Evolutionary conservation across 1,140 invertebrate genomes (phyloP).

Genomic region (Agrilus planipennis): DNA sequence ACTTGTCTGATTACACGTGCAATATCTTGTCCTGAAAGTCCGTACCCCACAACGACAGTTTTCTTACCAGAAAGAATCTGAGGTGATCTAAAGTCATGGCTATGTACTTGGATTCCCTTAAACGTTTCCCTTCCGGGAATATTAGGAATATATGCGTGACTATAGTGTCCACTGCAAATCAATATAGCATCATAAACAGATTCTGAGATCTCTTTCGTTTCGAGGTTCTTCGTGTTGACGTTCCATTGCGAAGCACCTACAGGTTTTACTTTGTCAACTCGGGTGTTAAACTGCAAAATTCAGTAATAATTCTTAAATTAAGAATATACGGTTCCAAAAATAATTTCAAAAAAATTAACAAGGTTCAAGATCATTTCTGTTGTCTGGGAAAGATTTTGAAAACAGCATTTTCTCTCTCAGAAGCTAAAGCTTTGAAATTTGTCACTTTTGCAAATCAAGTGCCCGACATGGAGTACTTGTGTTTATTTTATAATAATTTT

Average conservation of each 20-base stretch:
- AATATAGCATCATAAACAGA: constrained; percentile 69
- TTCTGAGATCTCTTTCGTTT: constrained; percentile 23
- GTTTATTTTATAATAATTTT: too few species aligned
- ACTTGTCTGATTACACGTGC: too few species aligned
- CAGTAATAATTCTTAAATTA: too few species aligned
- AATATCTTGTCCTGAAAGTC: constrained; percentile 77
- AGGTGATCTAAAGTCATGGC: constrained; percentile 70
- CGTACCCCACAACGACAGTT: constrained; percentile 73
- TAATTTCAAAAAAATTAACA: too few species aligned
- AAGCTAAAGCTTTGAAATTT: too few species aligned
- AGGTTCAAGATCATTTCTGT: too few species aligned
- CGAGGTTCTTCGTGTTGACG: constrained; percentile 25
- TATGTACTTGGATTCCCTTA: constrained; percentile 50
- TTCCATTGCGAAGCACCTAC: constrained; percentile 43
- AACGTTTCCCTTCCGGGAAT: constrained; percentile 33
- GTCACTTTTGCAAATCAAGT: too few species aligned
- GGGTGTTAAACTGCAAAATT: too few species aligned
- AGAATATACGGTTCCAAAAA: too few species aligned
- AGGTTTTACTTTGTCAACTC: constrained; percentile 41
- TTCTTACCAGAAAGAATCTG: constrained; percentile 49
- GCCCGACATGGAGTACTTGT: too few species aligned
- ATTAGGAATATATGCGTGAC: constrained; percentile 48
- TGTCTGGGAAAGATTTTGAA: too few species aligned
- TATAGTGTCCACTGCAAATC: constrained; percentile 77
- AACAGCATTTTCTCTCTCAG: too few species aligned